A percentile compares a stretch with the other conserved stretches of the same genome.
phyloP scores from a whole-genome alignment of 1,140 invertebrate genomes.

The Mactra quadrangularis region DNA sequence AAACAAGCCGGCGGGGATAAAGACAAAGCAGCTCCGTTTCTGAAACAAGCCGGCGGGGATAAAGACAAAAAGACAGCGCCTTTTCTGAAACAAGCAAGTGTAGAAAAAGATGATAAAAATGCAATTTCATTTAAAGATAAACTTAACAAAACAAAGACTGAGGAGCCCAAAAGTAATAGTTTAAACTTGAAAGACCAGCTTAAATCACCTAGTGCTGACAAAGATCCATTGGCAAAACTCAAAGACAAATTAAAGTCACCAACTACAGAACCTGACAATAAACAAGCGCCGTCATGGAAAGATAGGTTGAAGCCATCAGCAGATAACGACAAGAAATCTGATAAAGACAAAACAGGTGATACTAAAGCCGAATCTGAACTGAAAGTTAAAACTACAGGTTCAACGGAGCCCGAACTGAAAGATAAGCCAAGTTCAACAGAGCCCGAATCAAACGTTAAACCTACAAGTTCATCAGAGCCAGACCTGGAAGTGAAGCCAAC shows the following conservation, averaged over 20 bases:
- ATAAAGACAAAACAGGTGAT: background rate
- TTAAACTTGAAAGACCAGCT: constrained; percentile 20
- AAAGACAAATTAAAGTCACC: constrained; percentile 26
- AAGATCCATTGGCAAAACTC: constrained; percentile 1
- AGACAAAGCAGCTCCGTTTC: no score
- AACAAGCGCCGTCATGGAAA: constrained; percentile 30
- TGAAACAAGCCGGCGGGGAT: no score
- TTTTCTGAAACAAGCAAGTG: background rate
- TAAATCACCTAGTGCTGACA: constrained; percentile 1
- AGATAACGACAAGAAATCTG: constrained; percentile 21
- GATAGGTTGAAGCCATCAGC: constrained; percentile 17
- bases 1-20: no score
- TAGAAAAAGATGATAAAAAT: constrained; percentile 13
- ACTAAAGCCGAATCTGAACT: no score
- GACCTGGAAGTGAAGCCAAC: background rate
- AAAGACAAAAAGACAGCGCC: no score
- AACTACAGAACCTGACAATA: constrained; percentile 14
- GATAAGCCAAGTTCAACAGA: background rate
- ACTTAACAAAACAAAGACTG: background rate
- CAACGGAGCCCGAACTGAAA: no score
- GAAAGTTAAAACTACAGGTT: no score
- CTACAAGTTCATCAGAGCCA: background rate
- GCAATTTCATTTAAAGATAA: background rate
- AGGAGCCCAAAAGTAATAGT: background rate
- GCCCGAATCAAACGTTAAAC: background rate